These are phyloP conservation scores for Drosophila teissieri DNA, from an alignment of 1,140 invertebrate genomes.

Conservation along the genomic window DNA sequence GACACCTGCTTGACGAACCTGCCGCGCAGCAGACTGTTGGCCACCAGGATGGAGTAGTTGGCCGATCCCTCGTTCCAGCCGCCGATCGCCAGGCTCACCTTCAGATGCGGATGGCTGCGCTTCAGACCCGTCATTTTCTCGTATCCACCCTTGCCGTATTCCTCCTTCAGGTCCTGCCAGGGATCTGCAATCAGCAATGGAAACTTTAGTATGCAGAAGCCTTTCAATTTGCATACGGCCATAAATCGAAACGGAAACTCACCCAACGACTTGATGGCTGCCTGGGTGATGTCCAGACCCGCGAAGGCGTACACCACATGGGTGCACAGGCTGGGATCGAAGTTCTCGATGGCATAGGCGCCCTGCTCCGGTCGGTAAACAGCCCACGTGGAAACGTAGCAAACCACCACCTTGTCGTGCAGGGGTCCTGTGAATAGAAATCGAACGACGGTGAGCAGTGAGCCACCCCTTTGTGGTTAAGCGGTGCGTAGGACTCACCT, in stretches of 20 bases:
- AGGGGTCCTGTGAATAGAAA: slow-evolving; percentile 82
- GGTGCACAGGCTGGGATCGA: slow-evolving; percentile 93
- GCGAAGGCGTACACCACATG: slow-evolving; percentile 96
- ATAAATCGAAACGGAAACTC: slow-evolving; percentile 41
- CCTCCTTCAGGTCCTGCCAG: slow-evolving; percentile 90
- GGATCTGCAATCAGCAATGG: slow-evolving; percentile 86
- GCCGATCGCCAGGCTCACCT: slow-evolving; percentile 91
- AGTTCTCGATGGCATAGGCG: slow-evolving; percentile 88
- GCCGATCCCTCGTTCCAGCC: slow-evolving; percentile 94
- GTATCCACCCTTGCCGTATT: slow-evolving; percentile 90
- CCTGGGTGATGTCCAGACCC: slow-evolving; percentile 88
- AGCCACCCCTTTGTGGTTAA: slow-evolving; percentile 50
- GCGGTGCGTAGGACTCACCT: slow-evolving; percentile 36
- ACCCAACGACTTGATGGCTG: slow-evolving; percentile 89
- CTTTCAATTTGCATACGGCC: slow-evolving; percentile 38
- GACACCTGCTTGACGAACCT: slow-evolving; percentile 86
- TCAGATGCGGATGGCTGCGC: slow-evolving; percentile 89
- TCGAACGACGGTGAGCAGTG: slow-evolving; percentile 3
- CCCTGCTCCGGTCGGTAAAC: slow-evolving; percentile 89
- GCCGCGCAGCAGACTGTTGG: slow-evolving; percentile 86
- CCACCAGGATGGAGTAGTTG: slow-evolving; percentile 91
- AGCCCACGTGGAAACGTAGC: slow-evolving; percentile 92
- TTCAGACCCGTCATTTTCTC: slow-evolving; percentile 89
- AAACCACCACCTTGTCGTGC: slow-evolving; percentile 89
- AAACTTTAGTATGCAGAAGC: not conserved